A percentile compares a stretch with the other conserved stretches of the same genome.
These are phyloP conservation scores for Mizuhopecten yessoensis DNA, from an alignment of 1,140 invertebrate species.

Conservation along the genomic window DNA sequence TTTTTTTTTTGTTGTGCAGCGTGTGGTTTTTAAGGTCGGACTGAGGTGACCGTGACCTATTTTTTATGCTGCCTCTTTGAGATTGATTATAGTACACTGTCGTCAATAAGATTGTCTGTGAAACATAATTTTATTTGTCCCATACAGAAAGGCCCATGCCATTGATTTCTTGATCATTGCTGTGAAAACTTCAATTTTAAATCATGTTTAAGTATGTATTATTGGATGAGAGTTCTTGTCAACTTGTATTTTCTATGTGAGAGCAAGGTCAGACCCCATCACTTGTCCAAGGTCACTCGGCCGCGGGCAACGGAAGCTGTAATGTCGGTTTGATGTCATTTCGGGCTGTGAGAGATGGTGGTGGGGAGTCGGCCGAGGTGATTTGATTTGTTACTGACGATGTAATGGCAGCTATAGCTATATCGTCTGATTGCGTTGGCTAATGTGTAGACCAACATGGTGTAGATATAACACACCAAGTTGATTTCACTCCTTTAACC, in stretches of 20 bases:
- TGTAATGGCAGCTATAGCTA: neutral
- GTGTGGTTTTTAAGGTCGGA: neutral
- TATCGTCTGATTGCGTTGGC: neutral
- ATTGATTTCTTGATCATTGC: constrained; percentile 15
- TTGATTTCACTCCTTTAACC: neutral
- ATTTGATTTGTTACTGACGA: neutral
- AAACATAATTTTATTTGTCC: neutral
- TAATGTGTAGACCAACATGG: constrained; percentile 4
- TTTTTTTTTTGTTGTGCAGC: neutral
- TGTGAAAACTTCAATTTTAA: constrained; percentile 40
- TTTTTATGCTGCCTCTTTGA: neutral
- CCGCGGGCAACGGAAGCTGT: neutral
- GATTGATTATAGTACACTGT: constrained; percentile 10
- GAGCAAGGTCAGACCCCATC: neutral
- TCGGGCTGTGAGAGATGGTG: constrained; percentile 7
- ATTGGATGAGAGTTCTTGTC: constrained; percentile 34
- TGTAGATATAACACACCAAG: neutral
- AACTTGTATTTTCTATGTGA: neutral
- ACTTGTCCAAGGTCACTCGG: neutral
- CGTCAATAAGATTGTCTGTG: neutral
- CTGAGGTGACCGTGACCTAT: neutral
- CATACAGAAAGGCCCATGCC: neutral
- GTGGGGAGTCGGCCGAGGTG: neutral
- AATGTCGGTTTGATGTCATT: neutral
- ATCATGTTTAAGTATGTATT: constrained; percentile 29